A percentile compares a stretch with the other conserved stretches of the same genome.
Evolutionary conservation across 2,797 vertebrate genomes (phyloP).

Genomic region (Fratercula arctica): DNA sequence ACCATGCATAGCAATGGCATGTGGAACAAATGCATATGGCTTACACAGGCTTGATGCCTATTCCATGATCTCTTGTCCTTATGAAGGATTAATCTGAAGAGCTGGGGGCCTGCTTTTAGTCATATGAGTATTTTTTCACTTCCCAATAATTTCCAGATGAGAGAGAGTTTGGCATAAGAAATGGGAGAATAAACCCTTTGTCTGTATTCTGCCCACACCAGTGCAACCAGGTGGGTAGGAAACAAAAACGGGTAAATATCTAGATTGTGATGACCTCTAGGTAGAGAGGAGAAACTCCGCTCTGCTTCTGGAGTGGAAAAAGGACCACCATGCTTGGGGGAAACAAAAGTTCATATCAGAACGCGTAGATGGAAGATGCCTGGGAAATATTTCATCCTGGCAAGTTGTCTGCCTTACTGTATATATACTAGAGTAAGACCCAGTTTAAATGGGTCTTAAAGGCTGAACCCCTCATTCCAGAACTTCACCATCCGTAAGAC

Average conservation of each 20-base stretch:
- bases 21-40: background rate
- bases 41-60: background rate
- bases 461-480: background rate
- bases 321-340: accelerated
- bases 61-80: background rate
- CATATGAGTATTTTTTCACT: background rate
- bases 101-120: background rate
- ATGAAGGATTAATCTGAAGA: background rate
- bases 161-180: background rate
- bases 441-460: background rate
- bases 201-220: background rate
- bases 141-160: background rate
- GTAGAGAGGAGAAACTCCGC: background rate
- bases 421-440: accelerated
- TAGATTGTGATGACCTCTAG: background rate
- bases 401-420: background rate
- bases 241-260: background rate
- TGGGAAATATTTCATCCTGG: background rate
- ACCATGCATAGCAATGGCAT: background rate
- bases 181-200: background rate
- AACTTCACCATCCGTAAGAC: no score
- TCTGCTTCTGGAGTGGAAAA: background rate
- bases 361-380: accelerated
- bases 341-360: background rate
- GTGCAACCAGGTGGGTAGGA: background rate